These are phyloP conservation scores for Drosophila cognata DNA, from an alignment of 2,888 invertebrate species.

Conservation along the genomic window DNA sequence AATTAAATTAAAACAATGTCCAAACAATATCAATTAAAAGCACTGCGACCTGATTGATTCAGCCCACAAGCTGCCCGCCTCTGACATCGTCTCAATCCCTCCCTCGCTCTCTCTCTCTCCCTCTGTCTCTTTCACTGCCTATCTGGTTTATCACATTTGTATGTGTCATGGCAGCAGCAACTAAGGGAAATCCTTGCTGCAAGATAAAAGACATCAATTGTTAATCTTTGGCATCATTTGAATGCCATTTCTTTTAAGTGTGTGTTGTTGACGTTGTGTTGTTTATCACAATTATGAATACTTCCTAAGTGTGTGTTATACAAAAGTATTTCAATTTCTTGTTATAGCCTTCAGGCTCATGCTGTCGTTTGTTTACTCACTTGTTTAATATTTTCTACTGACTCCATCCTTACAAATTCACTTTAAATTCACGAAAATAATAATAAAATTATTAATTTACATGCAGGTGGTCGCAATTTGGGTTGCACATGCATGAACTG, in stretches of 20 bases:
- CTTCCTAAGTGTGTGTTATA: conserved; percentile 33
- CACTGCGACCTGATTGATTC: conserved; percentile 63
- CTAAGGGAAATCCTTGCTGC: conserved; percentile 34
- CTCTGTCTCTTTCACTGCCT: not conserved
- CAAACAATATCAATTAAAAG: conserved; percentile 73
- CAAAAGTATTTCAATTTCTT: not conserved
- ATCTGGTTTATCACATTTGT: conserved; percentile 53
- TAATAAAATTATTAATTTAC: not conserved
- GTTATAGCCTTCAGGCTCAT: not conserved
- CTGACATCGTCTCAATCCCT: conserved; percentile 11
- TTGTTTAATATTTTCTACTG: conserved; percentile 15
- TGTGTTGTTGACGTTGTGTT: conserved; percentile 1
- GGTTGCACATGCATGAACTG: not conserved
- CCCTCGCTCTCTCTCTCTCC: conserved; percentile 1
- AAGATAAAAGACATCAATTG: conserved; percentile 45
- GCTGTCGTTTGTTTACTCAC: not conserved
- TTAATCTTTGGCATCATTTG: conserved; percentile 52
- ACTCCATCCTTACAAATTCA: conserved; percentile 5
- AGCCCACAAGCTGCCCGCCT: conserved; percentile 33
- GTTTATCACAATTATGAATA: conserved; percentile 65
- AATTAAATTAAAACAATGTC: conserved; percentile 73
- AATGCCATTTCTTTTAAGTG: conserved; percentile 13
- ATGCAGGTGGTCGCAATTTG: conserved; percentile 4
- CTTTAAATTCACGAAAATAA: not conserved
- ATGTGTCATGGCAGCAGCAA: conserved; percentile 8